These are phyloP conservation scores for Microcebus lehilahytsara DNA, from an alignment of 2,113 vertebrate species.

Conservation along the genomic window DNA sequence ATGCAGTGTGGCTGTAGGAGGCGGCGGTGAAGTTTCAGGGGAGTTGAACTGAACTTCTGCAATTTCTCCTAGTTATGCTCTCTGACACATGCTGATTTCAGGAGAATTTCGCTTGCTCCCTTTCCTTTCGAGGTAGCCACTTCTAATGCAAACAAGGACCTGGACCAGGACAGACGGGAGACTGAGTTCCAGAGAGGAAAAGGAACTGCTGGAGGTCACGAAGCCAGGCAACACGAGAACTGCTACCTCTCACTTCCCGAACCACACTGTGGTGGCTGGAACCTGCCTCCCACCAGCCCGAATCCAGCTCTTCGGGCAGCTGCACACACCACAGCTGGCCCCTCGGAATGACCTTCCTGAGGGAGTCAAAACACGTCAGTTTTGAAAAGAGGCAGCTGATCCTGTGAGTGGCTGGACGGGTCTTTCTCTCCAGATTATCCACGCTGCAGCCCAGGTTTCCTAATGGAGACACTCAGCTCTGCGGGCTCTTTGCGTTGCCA, in stretches of 20 bases:
- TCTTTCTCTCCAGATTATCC: not conserved
- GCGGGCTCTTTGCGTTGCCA: not conserved
- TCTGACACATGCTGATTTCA: not conserved
- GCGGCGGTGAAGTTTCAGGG: not conserved
- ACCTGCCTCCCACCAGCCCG: not conserved
- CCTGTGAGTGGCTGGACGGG: not conserved
- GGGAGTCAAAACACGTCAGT: not conserved
- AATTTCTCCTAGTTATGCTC: not conserved
- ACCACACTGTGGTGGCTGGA: not conserved
- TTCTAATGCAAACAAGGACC: not conserved
- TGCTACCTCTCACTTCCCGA: not conserved
- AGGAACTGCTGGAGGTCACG: not conserved
- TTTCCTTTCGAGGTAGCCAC: not conserved
- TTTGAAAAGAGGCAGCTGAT: not conserved
- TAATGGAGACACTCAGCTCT: not conserved
- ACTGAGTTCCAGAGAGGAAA: not conserved
- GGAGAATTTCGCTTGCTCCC: not conserved
- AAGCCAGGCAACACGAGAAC: not conserved
- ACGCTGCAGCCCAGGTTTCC: not conserved
- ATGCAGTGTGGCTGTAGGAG: not conserved
- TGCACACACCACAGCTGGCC: accelerated
- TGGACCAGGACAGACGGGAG: not conserved
- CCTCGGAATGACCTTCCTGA: not conserved
- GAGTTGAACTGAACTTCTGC: not conserved
- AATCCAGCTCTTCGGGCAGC: not conserved